A percentile compares a stretch with the other conserved stretches of the same genome.
Conservation (phyloP, 2,888 invertebrate species). For the Ametastegia equiseti region DNA sequence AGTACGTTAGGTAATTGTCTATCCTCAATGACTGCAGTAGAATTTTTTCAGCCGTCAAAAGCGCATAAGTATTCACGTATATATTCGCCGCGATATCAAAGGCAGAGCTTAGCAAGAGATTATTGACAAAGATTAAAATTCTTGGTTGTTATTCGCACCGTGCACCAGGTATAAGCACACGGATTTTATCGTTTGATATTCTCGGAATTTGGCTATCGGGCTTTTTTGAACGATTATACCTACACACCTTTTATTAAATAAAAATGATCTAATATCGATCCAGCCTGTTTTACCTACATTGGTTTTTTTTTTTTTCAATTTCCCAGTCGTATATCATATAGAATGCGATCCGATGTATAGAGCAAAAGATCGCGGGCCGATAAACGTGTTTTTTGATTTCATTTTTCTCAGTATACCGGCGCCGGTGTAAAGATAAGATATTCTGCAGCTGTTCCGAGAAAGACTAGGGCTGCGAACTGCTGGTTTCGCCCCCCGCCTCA, state of each 20-base stretch:
- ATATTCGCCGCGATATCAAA: conserved; percentile 5
- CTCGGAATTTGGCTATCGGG: neutral
- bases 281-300: too few species aligned
- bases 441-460: neutral
- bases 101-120: neutral
- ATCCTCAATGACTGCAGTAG: too few species aligned
- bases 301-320: too few species aligned
- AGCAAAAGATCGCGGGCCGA: neutral
- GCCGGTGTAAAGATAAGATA: neutral
- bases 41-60: neutral
- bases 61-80: neutral
- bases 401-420: neutral
- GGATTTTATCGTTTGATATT: neutral
- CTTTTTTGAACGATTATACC: neutral
- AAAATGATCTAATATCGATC: conserved; percentile 6
- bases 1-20: too few species aligned
- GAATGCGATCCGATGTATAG: neutral
- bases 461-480: neutral
- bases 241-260: neutral
- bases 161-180: neutral
- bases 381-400: neutral
- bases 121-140: neutral
- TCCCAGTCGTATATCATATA: too few species aligned
- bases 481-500: too few species aligned
- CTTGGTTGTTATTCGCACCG: neutral